Base-by-base conservation (phyloP, 2,888 invertebrate species). In the Cheilosia grossa region DNA sequence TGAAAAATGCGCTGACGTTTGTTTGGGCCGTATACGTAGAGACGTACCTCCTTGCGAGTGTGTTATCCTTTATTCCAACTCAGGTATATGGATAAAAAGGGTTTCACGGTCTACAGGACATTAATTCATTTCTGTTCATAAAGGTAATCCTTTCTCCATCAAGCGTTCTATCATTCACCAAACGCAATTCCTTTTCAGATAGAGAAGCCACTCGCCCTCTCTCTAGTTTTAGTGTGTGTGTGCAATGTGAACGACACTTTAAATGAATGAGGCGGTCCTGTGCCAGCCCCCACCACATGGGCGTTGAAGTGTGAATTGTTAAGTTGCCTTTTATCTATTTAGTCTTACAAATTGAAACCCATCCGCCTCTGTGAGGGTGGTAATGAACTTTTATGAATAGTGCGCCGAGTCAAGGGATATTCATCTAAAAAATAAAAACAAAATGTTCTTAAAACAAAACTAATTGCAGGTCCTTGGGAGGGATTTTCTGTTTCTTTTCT, bases 51-150 rank as follows among this genome's bases (percentile, higher is more conserved):
- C 17, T 9, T 82, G n/a, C 40, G 40, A 54, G 47, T 33, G 58
- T 66, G 64, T 75, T 75, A 69, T 81, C 77, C 82, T 78, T 82
- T 79, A 79, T 79, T 67, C 73, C 53, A 33, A 79, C 70, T 54
- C 70, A 72, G 70, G 81, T 77, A 81, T 77, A 81, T 81, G 70
- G 72, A 85, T 85, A 72, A 81, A 79, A 85, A 81, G 81, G 81
- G 81, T 81, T 85, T 85, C 81, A 85, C 81, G 85, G 85, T 85
- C 85, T 85, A 49, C 75, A 72, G 67, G 70, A 83, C 80, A 72
- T 81, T 81, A 85, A 85, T 81, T 85, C 85, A 81, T 69, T 58
- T 66, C 44, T 63, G 49, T 30, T 47, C 37, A 69, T 79, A 67
- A 53, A 74, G 64, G 42, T 21, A 27, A 51, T 56, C 61, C 49